phyloP scores from a whole-genome alignment of 2,797 vertebrate genomes.

The Spea hammondii region DNA sequence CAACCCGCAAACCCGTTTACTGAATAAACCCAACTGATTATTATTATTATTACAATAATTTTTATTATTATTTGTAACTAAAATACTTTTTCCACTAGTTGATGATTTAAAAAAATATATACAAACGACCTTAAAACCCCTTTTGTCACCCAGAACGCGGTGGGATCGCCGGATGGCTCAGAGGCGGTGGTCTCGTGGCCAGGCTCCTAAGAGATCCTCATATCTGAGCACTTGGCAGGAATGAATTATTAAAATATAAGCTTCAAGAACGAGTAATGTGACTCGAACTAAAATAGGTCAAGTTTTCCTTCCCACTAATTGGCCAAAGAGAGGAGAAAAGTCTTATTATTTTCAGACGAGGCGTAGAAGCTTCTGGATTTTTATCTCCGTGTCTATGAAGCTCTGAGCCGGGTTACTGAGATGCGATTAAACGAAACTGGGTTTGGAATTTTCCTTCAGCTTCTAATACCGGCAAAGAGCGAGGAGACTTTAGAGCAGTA shows the following conservation, averaged over 20 bases:
- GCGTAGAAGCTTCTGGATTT: not conserved
- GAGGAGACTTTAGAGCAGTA: not conserved
- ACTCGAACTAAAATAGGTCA: not conserved
- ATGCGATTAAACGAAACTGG: not conserved
- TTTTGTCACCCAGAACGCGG: too few relatives aligned
- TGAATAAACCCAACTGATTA: too few relatives aligned
- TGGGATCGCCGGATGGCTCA: too few relatives aligned
- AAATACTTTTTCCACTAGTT: too few relatives aligned
- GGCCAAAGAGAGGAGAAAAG: conserved; percentile 7
- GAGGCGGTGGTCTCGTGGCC: not conserved
- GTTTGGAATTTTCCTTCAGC: not conserved
- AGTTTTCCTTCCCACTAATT: too few relatives aligned
- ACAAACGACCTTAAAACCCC: too few relatives aligned
- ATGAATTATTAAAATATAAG: conserved; percentile 32
- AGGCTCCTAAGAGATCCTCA: too few relatives aligned
- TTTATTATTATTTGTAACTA: too few relatives aligned
- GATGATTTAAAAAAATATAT: too few relatives aligned
- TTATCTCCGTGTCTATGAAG: not conserved
- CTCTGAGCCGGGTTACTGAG: not conserved
- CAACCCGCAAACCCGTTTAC: too few relatives aligned
- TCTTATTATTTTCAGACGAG: conserved; percentile 10
- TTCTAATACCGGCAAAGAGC: not conserved
- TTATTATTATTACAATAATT: too few relatives aligned
- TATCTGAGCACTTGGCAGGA: conserved; percentile 14
- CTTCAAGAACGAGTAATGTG: not conserved